phyloP scores from a whole-genome alignment of 2,888 invertebrate genomes.

The Glaucopsyche alexis region DNA sequence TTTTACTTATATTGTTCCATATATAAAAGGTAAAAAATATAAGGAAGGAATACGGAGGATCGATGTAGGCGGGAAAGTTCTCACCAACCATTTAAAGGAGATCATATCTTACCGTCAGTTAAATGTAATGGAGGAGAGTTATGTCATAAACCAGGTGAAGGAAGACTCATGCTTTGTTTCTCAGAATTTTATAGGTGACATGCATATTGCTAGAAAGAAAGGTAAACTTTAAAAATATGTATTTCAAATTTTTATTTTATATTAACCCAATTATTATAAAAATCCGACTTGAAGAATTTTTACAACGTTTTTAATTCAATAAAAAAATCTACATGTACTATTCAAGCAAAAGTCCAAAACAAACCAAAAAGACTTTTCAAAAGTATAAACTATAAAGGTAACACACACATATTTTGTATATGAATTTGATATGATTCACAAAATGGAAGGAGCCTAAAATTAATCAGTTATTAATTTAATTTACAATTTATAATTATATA shows the following conservation, averaged over 20 bases:
- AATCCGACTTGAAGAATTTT: no score
- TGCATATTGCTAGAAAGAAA: conserved; percentile 82
- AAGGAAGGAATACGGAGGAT: conserved; percentile 87
- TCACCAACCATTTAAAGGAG: conserved; percentile 99
- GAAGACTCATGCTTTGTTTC: conserved; percentile 98
- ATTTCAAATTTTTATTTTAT: background rate
- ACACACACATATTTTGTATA: no score
- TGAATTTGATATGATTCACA: no score
- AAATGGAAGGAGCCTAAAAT: no score
- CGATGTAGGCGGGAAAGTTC: conserved; percentile 96
- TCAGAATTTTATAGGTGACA: conserved; percentile 88
- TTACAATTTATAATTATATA: no score
- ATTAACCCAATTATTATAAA: no score
- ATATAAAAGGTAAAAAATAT: conserved; percentile 87
- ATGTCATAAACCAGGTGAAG: conserved; percentile 98
- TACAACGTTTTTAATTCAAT: no score
- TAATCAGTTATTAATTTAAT: no score
- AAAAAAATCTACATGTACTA: no score
- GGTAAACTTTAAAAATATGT: conserved; percentile 45
- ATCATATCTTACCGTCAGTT: conserved; percentile 96
- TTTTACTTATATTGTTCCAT: conserved; percentile 96
- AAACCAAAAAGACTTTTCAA: no score
- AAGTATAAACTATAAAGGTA: no score
- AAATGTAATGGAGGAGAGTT: conserved; percentile 99
- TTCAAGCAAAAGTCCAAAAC: no score